Evolutionary conservation across 2,113 vertebrate genomes (phyloP).

Genomic region (Hypanus sabinus): DNA sequence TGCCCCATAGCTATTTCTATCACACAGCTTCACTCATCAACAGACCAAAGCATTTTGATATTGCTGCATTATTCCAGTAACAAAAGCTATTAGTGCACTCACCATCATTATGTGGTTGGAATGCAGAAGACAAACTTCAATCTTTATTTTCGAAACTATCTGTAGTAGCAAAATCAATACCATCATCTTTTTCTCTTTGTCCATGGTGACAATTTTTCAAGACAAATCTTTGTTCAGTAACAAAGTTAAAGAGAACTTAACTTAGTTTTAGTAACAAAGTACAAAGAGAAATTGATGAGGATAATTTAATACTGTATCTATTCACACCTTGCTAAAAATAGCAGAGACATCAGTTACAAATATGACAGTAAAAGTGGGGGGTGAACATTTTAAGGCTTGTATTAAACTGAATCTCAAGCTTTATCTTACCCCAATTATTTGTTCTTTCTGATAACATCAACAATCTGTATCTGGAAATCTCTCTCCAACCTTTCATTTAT

Average conservation of each 20-base stretch:
- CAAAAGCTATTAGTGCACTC: background rate
- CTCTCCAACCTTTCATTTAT: background rate
- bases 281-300: background rate
- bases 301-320: background rate
- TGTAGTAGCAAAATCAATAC: conserved; percentile 9
- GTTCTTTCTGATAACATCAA: background rate
- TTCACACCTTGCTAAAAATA: background rate
- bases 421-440: background rate
- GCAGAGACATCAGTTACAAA: background rate
- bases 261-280: background rate
- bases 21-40: background rate
- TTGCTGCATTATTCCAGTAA: background rate
- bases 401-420: background rate
- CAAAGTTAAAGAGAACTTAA: background rate
- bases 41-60: background rate
- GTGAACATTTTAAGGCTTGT: background rate
- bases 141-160: background rate
- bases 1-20: background rate
- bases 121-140: background rate
- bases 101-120: background rate
- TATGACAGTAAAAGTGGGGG: background rate
- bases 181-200: background rate
- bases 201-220: background rate
- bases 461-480: background rate
- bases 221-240: background rate